Conservation (phyloP, 2,888 invertebrate species). For the Boloria selene region DNA sequence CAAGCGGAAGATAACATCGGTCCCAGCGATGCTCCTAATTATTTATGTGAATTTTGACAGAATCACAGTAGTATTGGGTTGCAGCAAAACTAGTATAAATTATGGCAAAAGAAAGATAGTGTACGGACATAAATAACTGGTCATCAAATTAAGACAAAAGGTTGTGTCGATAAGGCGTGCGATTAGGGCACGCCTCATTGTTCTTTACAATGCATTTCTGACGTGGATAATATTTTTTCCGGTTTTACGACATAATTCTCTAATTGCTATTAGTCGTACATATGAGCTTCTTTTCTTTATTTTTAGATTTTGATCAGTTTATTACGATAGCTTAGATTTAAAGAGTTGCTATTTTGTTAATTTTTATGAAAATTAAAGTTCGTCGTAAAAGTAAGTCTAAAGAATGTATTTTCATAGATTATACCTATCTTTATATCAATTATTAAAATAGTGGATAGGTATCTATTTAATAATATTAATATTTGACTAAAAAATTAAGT, state of each 20-base stretch:
- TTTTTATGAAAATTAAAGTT: too few species aligned
- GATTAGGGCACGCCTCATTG: constrained; percentile 71
- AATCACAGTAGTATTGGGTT: constrained; percentile 54
- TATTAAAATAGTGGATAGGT: too few species aligned
- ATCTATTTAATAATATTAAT: neutral
- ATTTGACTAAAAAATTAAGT: neutral
- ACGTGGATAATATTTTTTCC: constrained; percentile 68
- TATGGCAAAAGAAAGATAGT: constrained; percentile 65
- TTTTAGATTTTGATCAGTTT: constrained; percentile 19
- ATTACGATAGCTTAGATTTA: constrained; percentile 1
- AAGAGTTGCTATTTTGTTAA: neutral
- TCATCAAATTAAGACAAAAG: constrained; percentile 80
- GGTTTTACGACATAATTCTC: constrained; percentile 66
- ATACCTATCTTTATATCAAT: too few species aligned
- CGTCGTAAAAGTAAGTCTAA: too few species aligned
- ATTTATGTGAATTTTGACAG: constrained; percentile 81
- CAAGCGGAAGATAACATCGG: constrained; percentile 68
- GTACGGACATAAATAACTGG: constrained; percentile 67
- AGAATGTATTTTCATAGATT: too few species aligned
- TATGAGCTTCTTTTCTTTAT: constrained; percentile 35
- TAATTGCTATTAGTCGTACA: constrained; percentile 52
- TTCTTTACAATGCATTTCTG: constrained; percentile 67
- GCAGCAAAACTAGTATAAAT: constrained; percentile 73
- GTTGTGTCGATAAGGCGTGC: constrained; percentile 66
- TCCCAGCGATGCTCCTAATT: constrained; percentile 66